These are phyloP conservation scores for Ara ararauna DNA, from an alignment of 2,797 vertebrate species.

Conservation along the genomic window DNA sequence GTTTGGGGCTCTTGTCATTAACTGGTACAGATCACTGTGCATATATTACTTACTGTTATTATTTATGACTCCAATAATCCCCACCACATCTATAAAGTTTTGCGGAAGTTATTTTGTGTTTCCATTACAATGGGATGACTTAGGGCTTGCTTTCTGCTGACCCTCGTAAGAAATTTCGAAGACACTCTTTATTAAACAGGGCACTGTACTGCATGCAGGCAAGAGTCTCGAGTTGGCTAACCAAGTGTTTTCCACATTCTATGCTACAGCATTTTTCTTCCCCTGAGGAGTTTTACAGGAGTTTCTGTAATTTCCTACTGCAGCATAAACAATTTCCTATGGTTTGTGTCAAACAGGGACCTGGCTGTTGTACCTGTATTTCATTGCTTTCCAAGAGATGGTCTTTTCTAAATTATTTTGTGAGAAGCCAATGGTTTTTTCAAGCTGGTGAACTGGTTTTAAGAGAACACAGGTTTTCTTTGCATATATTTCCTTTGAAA, in stretches of 20 bases:
- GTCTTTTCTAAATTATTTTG: not conserved
- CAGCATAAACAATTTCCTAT: not conserved
- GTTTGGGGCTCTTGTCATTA: constrained; percentile 54
- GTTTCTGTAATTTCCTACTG: constrained; percentile 12
- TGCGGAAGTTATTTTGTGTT: constrained; percentile 11
- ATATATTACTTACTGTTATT: not conserved
- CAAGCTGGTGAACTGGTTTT: not conserved
- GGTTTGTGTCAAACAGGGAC: not conserved
- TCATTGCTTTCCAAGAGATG: not conserved
- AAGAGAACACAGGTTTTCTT: not conserved
- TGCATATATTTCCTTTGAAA: not conserved
- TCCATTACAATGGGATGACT: constrained; percentile 51
- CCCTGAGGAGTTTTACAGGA: not conserved
- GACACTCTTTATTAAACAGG: constrained; percentile 10
- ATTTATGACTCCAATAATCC: constrained; percentile 42
- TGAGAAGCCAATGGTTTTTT: not conserved
- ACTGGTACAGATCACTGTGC: not conserved
- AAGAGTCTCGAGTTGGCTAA: not conserved
- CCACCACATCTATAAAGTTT: not conserved
- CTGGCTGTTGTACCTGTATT: not conserved
- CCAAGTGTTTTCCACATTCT: not conserved
- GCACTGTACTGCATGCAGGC: not conserved
- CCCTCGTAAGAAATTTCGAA: constrained; percentile 1
- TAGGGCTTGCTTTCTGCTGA: constrained; percentile 60
- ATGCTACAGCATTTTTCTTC: not conserved